Percentiles rank a stretch among this genome's conserved stretches.
These are phyloP conservation scores for Chromoteleia sp. DNA, from an alignment of 2,888 invertebrate species.

Conservation along the genomic window DNA sequence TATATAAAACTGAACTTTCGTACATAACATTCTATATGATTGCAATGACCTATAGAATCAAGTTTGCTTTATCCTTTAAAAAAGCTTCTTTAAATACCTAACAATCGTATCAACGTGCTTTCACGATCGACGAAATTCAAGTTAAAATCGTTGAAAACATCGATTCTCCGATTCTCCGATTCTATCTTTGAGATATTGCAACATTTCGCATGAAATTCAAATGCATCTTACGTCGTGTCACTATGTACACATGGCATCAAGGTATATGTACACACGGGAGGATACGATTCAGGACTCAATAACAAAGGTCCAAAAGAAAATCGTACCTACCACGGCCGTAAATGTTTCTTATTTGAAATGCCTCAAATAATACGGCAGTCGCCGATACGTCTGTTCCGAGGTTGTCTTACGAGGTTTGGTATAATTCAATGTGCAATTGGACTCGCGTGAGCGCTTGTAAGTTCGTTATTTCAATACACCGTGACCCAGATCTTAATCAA, in stretches of 20 bases:
- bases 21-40: not conserved
- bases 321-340: conserved; percentile 43
- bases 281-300: conserved; percentile 44
- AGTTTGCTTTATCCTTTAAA: not conserved
- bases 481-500: conserved; percentile 54
- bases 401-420: conserved; percentile 38
- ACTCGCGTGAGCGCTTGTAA: conserved; percentile 42
- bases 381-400: conserved; percentile 6
- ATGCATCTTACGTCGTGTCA: conserved; percentile 42
- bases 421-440: conserved; percentile 38
- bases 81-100: conserved; percentile 2
- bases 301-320: conserved; percentile 43
- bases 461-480: conserved; percentile 61
- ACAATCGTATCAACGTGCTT: conserved; percentile 6
- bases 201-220: conserved; percentile 38
- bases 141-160: conserved; percentile 9
- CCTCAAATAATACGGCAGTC: conserved; percentile 24
- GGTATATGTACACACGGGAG: conserved; percentile 47
- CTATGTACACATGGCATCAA: conserved; percentile 41
- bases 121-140: conserved; percentile 10
- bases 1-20: conserved; percentile 17
- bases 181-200: conserved; percentile 4
- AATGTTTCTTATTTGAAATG: conserved; percentile 40
- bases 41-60: not conserved
- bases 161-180: not conserved